Evolutionary conservation across 1,140 invertebrate species (phyloP).

Genomic region (Zaprionus lachaisei): DNA sequence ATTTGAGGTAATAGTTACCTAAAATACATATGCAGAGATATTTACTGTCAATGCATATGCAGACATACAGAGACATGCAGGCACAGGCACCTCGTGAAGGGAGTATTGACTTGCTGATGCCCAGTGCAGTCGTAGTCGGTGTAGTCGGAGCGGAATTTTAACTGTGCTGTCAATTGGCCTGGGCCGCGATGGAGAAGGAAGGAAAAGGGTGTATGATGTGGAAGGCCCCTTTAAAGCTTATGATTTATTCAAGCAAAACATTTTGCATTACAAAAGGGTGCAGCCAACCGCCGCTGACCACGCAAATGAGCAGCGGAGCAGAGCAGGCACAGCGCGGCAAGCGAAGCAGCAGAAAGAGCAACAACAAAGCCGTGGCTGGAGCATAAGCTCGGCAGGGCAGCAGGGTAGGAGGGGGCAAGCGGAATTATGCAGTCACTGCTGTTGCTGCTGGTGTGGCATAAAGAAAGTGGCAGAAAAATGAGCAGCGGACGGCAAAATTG

Average conservation of each 20-base stretch:
- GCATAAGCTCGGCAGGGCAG: neutral
- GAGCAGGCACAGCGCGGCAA: neutral
- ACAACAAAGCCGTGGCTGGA: constrained; percentile 46
- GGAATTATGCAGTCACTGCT: constrained; percentile 54
- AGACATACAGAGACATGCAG: too few species aligned
- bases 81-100: neutral
- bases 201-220: neutral
- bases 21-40: too few species aligned
- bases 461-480: constrained; percentile 57
- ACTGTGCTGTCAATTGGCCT: constrained; percentile 8
- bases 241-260: constrained; percentile 80
- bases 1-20: neutral
- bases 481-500: constrained; percentile 69
- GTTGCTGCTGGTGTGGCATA: constrained; percentile 21
- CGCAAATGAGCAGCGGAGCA: constrained; percentile 42
- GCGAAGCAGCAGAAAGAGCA: constrained; percentile 56
- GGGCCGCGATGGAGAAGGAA: neutral
- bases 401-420: neutral
- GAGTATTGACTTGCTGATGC: neutral
- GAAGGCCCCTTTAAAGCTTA: constrained; percentile 50
- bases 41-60: too few species aligned
- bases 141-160: constrained; percentile 39
- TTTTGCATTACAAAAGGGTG: constrained; percentile 74
- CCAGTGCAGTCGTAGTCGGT: neutral
- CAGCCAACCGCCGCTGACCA: constrained; percentile 66